Conservation (phyloP, 1,140 invertebrate species). For the Zelostemma sp. region DNA sequence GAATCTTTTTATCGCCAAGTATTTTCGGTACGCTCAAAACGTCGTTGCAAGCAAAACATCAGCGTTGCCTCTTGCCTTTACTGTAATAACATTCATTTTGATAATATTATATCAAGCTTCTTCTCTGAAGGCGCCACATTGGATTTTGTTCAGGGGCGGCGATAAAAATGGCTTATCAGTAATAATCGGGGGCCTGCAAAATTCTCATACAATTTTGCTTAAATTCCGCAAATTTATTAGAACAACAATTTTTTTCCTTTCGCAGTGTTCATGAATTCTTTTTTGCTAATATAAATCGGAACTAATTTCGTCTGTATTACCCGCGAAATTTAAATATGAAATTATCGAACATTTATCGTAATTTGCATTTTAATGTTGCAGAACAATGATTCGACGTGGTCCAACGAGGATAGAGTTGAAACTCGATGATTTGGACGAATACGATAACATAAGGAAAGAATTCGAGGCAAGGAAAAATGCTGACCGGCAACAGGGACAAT, state of each 20-base stretch:
- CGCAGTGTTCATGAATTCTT: too few species aligned
- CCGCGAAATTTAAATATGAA: too few species aligned
- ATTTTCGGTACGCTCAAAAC: background rate
- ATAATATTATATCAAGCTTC: constrained; percentile 11
- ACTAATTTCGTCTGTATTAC: too few species aligned
- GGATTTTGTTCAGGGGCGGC: constrained; percentile 12
- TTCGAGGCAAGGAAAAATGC: constrained; percentile 70
- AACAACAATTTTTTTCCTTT: too few species aligned
- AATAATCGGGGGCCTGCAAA: too few species aligned
- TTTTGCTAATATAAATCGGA: too few species aligned
- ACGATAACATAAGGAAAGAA: constrained; percentile 73
- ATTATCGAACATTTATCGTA: background rate
- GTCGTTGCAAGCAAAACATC: background rate
- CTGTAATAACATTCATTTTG: constrained; percentile 27
- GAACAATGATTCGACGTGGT: constrained; percentile 80
- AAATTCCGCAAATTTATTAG: too few species aligned
- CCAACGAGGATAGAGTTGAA: constrained; percentile 83
- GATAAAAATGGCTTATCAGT: too few species aligned
- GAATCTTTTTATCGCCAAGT: background rate
- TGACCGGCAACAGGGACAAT: constrained; percentile 61
- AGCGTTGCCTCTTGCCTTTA: background rate
- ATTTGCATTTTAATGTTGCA: constrained; percentile 20
- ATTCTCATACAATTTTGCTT: too few species aligned
- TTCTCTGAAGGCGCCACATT: constrained; percentile 42
- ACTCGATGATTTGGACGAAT: constrained; percentile 82